Evolutionary conservation across 2,113 vertebrate genomes (phyloP).

Genomic region (Corydoras maculifer): DNA sequence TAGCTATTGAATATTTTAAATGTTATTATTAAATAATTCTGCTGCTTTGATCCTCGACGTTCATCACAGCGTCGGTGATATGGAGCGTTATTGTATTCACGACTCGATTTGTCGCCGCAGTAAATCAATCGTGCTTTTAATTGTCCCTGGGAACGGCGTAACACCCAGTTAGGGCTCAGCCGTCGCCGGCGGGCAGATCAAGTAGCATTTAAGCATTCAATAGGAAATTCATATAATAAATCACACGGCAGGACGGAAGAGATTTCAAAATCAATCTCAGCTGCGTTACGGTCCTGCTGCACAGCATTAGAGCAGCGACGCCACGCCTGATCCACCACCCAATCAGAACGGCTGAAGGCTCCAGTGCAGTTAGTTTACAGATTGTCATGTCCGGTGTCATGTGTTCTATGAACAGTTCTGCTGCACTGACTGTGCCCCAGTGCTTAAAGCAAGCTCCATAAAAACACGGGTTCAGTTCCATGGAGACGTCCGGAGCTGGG

Average conservation of each 20-base stretch:
- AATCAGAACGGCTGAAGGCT: neutral
- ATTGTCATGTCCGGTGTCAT: no score
- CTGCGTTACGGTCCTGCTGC: conserved; percentile 51
- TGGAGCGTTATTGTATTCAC: neutral
- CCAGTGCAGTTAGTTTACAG: no score
- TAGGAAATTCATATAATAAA: conserved; percentile 69
- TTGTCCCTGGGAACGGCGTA: conserved; percentile 68
- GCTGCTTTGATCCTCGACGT: no score
- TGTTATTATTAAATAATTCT: no score
- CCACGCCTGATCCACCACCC: neutral
- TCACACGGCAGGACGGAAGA: conserved; percentile 53
- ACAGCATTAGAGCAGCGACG: neutral
- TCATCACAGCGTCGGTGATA: neutral
- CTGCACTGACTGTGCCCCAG: no score
- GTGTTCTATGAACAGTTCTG: no score
- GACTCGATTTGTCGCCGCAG: neutral
- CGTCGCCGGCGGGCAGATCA: conserved; percentile 57
- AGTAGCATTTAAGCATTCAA: conserved; percentile 68
- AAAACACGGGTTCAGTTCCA: no score
- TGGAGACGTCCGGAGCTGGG: no score
- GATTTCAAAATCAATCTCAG: conserved; percentile 64
- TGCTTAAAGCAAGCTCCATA: no score
- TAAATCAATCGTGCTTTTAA: conserved; percentile 68
- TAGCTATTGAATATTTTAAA: no score
- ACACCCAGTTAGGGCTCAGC: conserved; percentile 65